These are phyloP conservation scores for Cataglyphis hispanica DNA, from an alignment of 1,140 invertebrate species.

Conservation along the genomic window DNA sequence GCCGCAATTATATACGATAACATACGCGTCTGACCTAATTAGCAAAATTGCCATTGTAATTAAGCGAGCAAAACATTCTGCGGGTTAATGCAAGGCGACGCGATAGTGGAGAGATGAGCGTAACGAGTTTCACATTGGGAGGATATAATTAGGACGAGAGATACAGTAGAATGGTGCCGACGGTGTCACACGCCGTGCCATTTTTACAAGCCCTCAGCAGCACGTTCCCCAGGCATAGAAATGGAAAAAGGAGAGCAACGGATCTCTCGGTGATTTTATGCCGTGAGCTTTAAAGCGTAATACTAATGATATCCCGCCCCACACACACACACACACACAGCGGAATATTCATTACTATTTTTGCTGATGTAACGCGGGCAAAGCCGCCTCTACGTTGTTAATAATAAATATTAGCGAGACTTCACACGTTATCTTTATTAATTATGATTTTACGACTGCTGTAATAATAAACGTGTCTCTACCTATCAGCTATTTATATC, in stretches of 20 bases:
- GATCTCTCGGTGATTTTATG: slow-evolving; percentile 43
- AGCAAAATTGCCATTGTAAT: slow-evolving; percentile 78
- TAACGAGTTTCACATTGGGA: slow-evolving; percentile 54
- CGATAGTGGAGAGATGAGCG: slow-evolving; percentile 60
- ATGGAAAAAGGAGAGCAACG: slow-evolving; percentile 42
- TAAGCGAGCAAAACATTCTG: slow-evolving; percentile 76
- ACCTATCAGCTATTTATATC: neutral
- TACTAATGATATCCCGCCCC: neutral
- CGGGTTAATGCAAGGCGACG: slow-evolving; percentile 75
- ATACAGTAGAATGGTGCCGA: slow-evolving; percentile 51
- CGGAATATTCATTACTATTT: slow-evolving; percentile 32
- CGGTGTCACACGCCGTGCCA: slow-evolving; percentile 29
- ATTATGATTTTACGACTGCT: slow-evolving; percentile 4
- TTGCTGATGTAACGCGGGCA: slow-evolving; percentile 9
- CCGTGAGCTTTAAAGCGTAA: slow-evolving; percentile 9
- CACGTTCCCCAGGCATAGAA: slow-evolving; percentile 21
- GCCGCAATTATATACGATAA: neutral
- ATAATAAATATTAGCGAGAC: slow-evolving; percentile 16
- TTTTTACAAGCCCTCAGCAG: slow-evolving; percentile 48
- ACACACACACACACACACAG: too few species aligned
- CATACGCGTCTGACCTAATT: slow-evolving; percentile 73
- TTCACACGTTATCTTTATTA: slow-evolving; percentile 32
- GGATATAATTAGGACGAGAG: slow-evolving; percentile 54
- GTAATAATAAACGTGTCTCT: slow-evolving; percentile 17
- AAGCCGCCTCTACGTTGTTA: neutral